Evolutionary conservation across 2,113 vertebrate species (phyloP).

Genomic region (Vidua chalybeata): DNA sequence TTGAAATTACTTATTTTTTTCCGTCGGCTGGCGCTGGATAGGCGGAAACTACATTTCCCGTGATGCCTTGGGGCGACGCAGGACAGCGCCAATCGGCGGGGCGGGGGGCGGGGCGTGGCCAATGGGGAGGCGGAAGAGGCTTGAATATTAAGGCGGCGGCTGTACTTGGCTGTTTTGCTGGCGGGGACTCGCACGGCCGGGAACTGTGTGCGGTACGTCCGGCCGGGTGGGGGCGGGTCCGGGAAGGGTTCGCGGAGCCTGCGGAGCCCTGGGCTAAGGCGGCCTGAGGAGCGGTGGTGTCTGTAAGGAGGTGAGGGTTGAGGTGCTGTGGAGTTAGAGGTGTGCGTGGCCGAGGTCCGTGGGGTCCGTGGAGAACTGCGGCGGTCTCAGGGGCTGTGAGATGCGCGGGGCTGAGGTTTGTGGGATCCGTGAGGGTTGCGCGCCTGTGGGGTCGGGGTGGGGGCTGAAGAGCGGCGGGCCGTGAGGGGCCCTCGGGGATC

Average conservation of each 20-base stretch:
- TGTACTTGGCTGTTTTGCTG: fast-evolving
- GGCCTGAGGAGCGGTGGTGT: background rate
- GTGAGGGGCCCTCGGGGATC: background rate
- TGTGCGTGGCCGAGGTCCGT: background rate
- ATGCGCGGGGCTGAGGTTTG: background rate
- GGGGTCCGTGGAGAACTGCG: background rate
- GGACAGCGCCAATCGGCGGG: background rate
- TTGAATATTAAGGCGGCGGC: background rate
- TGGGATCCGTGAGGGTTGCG: background rate
- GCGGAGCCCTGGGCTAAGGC: background rate
- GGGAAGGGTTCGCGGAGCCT: background rate
- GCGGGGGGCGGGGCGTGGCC: background rate
- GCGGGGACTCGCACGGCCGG: fast-evolving
- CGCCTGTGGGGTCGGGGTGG: background rate
- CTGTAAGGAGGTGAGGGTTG: background rate
- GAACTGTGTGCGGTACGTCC: background rate
- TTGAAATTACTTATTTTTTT: fast-evolving
- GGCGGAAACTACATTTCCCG: background rate
- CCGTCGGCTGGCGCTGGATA: fast-evolving
- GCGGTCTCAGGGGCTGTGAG: background rate
- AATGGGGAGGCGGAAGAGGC: background rate
- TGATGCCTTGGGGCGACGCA: background rate
- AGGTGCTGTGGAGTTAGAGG: background rate
- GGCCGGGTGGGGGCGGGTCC: background rate
- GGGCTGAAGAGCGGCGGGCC: no score